Percentiles rank a stretch among this genome's conserved stretches.
Evolutionary conservation across 2,797 vertebrate species (phyloP).

Genomic region (Sebastes glaucus): DNA sequence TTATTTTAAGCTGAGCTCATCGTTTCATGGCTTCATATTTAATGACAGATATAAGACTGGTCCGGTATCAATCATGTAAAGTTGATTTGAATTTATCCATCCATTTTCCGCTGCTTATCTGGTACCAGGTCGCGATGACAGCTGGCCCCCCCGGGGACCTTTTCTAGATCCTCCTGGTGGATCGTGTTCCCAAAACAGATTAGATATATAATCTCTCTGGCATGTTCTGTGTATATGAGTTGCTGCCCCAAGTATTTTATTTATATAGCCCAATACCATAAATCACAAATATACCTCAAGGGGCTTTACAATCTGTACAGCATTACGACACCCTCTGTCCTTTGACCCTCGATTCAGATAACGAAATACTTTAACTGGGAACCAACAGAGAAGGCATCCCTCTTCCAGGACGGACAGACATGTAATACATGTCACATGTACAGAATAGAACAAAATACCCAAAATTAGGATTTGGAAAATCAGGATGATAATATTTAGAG

Average conservation of each 20-base stretch:
- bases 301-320: background rate
- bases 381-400: background rate
- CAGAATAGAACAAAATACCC: background rate
- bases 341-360: background rate
- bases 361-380: background rate
- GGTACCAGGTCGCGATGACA: background rate
- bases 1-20: background rate
- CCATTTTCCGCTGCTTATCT: background rate
- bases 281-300: background rate
- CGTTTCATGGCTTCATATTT: background rate
- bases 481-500: background rate
- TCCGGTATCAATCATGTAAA: background rate
- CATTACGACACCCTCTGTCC: background rate
- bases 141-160: background rate
- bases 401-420: background rate
- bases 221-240: background rate
- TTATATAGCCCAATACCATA: background rate
- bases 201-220: background rate
- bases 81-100: background rate
- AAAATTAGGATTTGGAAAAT: background rate
- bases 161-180: background rate
- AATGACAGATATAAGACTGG: background rate
- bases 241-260: background rate
- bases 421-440: background rate
- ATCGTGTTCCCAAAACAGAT: background rate